phyloP scores from a whole-genome alignment of 2,797 vertebrate species.

The Todus mexicanus region DNA sequence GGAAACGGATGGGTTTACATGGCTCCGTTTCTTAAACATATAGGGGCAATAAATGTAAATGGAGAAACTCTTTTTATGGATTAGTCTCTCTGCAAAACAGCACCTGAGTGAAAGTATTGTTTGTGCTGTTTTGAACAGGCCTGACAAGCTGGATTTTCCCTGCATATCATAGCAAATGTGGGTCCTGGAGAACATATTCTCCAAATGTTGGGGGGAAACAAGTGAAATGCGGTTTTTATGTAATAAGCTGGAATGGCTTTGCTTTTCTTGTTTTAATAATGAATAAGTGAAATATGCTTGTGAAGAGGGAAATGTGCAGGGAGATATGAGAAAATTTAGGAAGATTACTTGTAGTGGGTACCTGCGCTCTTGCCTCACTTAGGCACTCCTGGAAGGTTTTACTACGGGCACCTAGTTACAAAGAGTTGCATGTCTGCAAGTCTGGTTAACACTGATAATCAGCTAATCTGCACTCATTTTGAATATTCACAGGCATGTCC shows the following conservation, averaged over 20 bases:
- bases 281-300: not conserved
- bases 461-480: not conserved
- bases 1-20: not conserved
- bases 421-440: not conserved
- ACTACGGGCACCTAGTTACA: not conserved
- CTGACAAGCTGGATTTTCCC: slow-evolving; percentile 3
- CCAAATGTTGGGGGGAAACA: not conserved
- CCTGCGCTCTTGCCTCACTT: not conserved
- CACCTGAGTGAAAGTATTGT: not conserved
- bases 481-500: not conserved
- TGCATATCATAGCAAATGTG: not conserved
- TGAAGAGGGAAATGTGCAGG: not conserved
- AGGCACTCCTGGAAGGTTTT: not conserved
- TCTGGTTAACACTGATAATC: not conserved
- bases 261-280: slow-evolving; percentile 9
- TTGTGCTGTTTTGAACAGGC: slow-evolving; percentile 7
- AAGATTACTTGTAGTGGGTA: not conserved
- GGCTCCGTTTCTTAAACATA: not conserved
- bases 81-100: not conserved
- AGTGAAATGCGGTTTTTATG: not conserved
- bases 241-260: not conserved
- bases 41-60: slow-evolving; percentile 6
- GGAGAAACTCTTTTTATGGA: not conserved
- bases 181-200: not conserved
- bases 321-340: not conserved